Evolutionary conservation across 2,888 invertebrate species (phyloP).

Genomic region (Drosophila vallismaia): DNA sequence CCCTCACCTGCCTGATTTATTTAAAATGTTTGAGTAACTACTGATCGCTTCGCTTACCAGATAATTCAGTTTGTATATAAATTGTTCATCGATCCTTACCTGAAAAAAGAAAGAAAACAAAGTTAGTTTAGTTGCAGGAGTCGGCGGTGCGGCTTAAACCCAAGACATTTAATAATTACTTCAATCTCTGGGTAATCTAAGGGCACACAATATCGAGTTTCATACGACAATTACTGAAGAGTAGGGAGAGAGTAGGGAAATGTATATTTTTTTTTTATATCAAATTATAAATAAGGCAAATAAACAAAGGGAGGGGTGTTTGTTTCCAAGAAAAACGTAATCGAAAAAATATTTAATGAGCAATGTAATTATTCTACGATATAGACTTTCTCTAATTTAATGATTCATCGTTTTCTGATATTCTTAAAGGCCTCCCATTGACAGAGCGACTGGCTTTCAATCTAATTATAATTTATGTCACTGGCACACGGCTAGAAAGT

Average conservation of each 20-base stretch:
- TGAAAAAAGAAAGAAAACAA: slow-evolving; percentile 72
- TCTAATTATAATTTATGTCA: slow-evolving; percentile 77
- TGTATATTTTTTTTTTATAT: neutral
- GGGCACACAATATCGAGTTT: slow-evolving; percentile 59
- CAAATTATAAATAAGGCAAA: slow-evolving; percentile 30
- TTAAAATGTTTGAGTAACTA: slow-evolving; percentile 9
- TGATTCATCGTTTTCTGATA: slow-evolving; percentile 31
- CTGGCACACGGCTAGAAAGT: slow-evolving; percentile 38
- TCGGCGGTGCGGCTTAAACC: slow-evolving; percentile 7
- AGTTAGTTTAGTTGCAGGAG: slow-evolving; percentile 34
- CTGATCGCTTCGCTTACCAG: slow-evolving; percentile 77
- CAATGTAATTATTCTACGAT: slow-evolving; percentile 43
- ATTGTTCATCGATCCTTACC: slow-evolving; percentile 84
- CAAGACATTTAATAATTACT: slow-evolving; percentile 36
- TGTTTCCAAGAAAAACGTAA: slow-evolving; percentile 8
- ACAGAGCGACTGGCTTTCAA: slow-evolving; percentile 46
- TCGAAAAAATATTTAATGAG: slow-evolving; percentile 44
- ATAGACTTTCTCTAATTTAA: slow-evolving; percentile 31
- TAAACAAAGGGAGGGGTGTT: slow-evolving; percentile 1
- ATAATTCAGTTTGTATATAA: slow-evolving; percentile 81
- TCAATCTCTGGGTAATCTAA: slow-evolving; percentile 39
- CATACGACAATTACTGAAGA: slow-evolving; percentile 50
- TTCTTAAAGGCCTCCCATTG: slow-evolving; percentile 61
- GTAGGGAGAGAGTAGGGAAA: neutral
- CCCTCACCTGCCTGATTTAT: slow-evolving; percentile 1